phyloP scores from a whole-genome alignment of 2,888 invertebrate genomes.

The Gastrophysa polygoni region DNA sequence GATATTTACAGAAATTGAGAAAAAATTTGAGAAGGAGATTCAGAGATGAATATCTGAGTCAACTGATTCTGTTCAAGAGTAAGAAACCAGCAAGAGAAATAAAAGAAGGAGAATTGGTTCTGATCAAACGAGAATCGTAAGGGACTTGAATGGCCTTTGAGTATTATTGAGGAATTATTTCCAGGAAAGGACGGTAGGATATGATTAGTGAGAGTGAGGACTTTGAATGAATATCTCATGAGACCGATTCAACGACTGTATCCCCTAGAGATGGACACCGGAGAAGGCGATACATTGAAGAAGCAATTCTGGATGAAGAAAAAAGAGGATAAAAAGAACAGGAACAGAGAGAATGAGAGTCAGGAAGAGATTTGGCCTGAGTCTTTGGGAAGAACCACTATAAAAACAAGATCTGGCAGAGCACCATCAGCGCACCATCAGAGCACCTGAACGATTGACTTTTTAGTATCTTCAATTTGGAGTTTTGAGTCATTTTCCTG shows the following conservation, averaged over 20 bases:
- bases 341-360: no score
- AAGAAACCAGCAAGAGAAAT: constrained; percentile 11
- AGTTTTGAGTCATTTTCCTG: no score
- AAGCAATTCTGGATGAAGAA: background rate
- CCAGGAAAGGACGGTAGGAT: constrained; percentile 3
- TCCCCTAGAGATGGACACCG: background rate
- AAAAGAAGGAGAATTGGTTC: constrained; percentile 18
- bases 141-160: constrained; percentile 11
- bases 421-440: no score
- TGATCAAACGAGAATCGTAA: constrained; percentile 20
- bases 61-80: constrained; percentile 11
- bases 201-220: constrained; percentile 4
- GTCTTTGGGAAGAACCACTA: background rate
- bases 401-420: background rate
- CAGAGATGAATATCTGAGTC: constrained; percentile 28
- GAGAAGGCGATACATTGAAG: background rate
- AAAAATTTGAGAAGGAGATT: constrained; percentile 29
- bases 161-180: background rate
- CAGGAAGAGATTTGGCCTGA: no score
- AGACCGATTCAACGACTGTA: constrained; percentile 4
- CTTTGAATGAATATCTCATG: constrained; percentile 7
- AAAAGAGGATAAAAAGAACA: background rate
- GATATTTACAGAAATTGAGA: constrained; percentile 28
- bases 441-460: background rate
- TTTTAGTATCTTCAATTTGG: no score